Evolutionary conservation across 2,888 invertebrate genomes (phyloP).

Genomic region (Drosophila bunnanda): DNA sequence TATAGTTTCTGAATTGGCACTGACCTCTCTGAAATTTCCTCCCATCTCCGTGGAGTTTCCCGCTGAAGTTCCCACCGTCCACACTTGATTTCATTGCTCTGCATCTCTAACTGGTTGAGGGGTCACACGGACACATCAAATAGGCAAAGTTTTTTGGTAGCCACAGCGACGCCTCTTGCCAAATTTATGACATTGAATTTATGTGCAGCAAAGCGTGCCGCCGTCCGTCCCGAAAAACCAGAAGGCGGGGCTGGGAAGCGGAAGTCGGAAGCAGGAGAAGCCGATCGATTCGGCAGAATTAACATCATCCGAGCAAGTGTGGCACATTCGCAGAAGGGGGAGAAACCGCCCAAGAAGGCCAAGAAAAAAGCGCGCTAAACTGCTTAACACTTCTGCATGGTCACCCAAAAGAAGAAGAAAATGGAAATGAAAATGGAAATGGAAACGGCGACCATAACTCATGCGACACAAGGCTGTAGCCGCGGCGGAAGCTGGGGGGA

Average conservation of each 20-base stretch:
- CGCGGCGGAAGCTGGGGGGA: slow-evolving; percentile 7
- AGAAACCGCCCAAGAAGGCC: slow-evolving; percentile 5
- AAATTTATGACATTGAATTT: slow-evolving; percentile 76
- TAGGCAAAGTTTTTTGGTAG: slow-evolving; percentile 68
- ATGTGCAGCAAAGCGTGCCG: slow-evolving; percentile 76
- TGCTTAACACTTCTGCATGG: slow-evolving; percentile 80
- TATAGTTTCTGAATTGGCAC: neutral
- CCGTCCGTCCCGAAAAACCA: slow-evolving; percentile 12
- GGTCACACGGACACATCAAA: slow-evolving; percentile 67
- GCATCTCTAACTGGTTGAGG: slow-evolving; percentile 47
- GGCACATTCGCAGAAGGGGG: slow-evolving; percentile 9
- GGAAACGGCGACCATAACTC: slow-evolving; percentile 65
- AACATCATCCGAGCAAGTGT: slow-evolving; percentile 36
- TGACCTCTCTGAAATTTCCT: neutral
- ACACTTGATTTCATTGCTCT: slow-evolving; percentile 38
- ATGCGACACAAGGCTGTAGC: slow-evolving; percentile 45
- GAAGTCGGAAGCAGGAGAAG: slow-evolving; percentile 12
- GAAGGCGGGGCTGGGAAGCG: slow-evolving; percentile 31
- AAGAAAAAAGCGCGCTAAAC: slow-evolving; percentile 75
- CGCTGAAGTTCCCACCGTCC: neutral
- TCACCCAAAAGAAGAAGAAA: slow-evolving; percentile 47
- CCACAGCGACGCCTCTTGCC: slow-evolving; percentile 66
- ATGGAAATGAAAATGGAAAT: slow-evolving; percentile 43
- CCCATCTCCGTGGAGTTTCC: neutral
- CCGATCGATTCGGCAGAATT: slow-evolving; percentile 48